Conservation (phyloP, 2,797 vertebrate species). For the Pterois miles region DNA sequence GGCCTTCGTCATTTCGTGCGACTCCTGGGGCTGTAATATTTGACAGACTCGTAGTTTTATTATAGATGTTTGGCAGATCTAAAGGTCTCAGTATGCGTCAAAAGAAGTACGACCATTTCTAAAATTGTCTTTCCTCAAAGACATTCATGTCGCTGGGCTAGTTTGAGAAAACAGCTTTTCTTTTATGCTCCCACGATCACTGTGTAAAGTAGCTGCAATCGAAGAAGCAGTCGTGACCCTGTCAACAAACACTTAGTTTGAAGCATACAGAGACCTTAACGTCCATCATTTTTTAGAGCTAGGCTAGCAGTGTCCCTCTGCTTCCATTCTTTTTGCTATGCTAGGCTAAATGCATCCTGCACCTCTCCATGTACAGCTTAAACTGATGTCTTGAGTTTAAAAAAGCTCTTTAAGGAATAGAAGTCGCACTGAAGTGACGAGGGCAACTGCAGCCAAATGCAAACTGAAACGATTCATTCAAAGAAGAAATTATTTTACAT, state of each 20-base stretch:
- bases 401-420: background rate
- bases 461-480: conserved; percentile 44
- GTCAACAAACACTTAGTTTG: background rate
- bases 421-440: conserved; percentile 7
- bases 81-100: background rate
- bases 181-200: background rate
- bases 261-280: conserved; percentile 30
- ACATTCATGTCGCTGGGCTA: background rate
- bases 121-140: background rate
- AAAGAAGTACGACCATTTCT: background rate
- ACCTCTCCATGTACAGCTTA: conserved; percentile 1
- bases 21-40: background rate
- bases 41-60: background rate
- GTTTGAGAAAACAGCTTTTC: background rate
- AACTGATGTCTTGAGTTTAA: background rate
- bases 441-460: conserved; percentile 43
- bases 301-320: conserved; percentile 13
- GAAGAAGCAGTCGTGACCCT: background rate
- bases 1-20: conserved; percentile 9
- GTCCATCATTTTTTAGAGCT: background rate
- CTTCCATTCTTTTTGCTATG: conserved; percentile 20
- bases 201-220: background rate
- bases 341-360: conserved; percentile 2
- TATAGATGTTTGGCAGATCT: background rate
- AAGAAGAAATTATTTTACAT: conserved; percentile 37